These are phyloP conservation scores for Gortyna flavago DNA, from an alignment of 2,888 invertebrate species.

Conservation along the genomic window DNA sequence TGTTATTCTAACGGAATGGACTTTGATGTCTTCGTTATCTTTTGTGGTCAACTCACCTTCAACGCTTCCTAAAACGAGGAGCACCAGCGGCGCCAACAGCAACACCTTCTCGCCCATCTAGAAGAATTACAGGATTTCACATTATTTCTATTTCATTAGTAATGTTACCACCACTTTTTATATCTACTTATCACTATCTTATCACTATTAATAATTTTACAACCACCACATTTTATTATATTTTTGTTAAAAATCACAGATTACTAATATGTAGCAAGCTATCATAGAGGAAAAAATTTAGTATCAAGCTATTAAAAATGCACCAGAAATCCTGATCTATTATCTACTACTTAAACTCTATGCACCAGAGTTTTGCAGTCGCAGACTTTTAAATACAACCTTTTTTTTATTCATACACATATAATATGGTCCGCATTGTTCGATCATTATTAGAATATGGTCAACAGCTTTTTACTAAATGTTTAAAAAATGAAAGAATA, in stretches of 20 bases:
- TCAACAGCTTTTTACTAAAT: not conserved
- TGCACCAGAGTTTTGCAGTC: not conserved
- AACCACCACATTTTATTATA: not conserved
- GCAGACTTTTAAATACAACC: not conserved
- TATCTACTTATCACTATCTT: not conserved
- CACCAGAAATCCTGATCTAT: not conserved
- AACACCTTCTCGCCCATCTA: conserved; percentile 83
- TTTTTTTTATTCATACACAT: not conserved
- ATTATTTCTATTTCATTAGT: conserved; percentile 15
- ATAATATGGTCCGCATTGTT: conserved; percentile 10
- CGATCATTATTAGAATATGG: not conserved
- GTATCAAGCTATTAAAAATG: too few species aligned
- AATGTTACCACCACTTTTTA: not conserved
- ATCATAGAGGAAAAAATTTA: too few species aligned
- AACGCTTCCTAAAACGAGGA: conserved; percentile 78
- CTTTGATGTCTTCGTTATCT: not conserved
- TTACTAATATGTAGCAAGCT: too few species aligned
- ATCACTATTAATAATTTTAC: not conserved
- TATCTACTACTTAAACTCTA: not conserved
- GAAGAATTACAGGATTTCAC: conserved; percentile 54
- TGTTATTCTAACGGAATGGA: not conserved
- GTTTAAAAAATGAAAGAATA: not conserved
- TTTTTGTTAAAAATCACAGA: too few species aligned
- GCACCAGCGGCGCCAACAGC: conserved; percentile 83
- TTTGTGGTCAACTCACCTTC: conserved; percentile 76